Evolutionary conservation across 2,113 vertebrate species (phyloP).

Genomic region (Apeltes quadracus): DNA sequence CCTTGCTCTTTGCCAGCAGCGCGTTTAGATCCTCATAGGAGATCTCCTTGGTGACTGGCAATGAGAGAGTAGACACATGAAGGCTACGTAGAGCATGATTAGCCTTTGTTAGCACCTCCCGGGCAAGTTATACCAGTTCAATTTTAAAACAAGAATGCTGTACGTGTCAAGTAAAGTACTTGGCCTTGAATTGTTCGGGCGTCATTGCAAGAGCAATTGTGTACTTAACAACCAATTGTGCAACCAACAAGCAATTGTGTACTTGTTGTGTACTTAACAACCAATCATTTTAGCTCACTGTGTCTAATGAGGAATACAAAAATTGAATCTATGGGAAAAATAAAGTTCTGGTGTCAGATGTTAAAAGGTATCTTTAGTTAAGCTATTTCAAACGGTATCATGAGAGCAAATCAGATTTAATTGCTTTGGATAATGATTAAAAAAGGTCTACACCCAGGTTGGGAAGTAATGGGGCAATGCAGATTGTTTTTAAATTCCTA

Average conservation of each 20-base stretch:
- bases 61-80: not conserved
- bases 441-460: not conserved
- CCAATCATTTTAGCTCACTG: no score
- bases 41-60: slow-evolving; percentile 58
- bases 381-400: not conserved
- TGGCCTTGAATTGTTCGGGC: slow-evolving; percentile 75
- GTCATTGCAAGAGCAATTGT: slow-evolving; percentile 78
- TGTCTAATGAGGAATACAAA: not conserved
- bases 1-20: slow-evolving; percentile 58
- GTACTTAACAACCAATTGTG: no score
- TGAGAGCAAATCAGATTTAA: not conserved
- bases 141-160: no score
- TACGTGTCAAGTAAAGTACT: no score
- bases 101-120: not conserved
- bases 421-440: not conserved
- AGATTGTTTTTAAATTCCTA: no score
- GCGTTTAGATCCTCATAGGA: slow-evolving; percentile 76
- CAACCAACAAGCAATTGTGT: no score
- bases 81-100: not conserved
- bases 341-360: no score
- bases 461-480: no score
- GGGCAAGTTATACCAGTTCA: not conserved
- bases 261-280: no score
- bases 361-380: not conserved
- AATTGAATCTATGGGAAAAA: not conserved